Evolutionary conservation across 2,888 invertebrate species (phyloP), one percentile per base, ranked within the genome.

Genomic region (Papilio protenor): DNA sequence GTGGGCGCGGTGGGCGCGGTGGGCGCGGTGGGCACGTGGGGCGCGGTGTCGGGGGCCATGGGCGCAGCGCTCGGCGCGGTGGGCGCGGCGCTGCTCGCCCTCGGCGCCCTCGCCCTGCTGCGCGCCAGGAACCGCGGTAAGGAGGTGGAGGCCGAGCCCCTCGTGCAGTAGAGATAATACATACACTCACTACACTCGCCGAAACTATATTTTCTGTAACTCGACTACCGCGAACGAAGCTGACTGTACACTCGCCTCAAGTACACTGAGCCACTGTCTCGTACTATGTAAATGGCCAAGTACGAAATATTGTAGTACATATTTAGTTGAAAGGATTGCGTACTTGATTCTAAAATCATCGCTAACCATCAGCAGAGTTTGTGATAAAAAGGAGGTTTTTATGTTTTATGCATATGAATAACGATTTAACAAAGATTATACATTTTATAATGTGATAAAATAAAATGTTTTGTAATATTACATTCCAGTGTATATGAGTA

Each of bases 81-180:
- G 33, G 92, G 86, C 61, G 92, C 89, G 1, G 90, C 88, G 79
- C 87, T 92, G 82, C 86, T 92, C 57, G 87, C 89, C 55, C 87
- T 89, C n/a, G 91, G 89, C 6, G 91, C 90, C 59, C 83, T 88
- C 2, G 89, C 90, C 40, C 85, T 92, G 71, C 87, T 87, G 49
- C 84, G 88, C 71, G 92, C 92, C 1, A 74, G 90, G 72, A 87
- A 88, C 87, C 85, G 83, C 81, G 92, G 93, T 92, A 89, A 91
- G 89, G 81, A 77, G 0, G 1, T 12, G 61, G 88, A 88, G 78
- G 84, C 85, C 33, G 86, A 83, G 85, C 90, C 79, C 87, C 47
- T 77, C 3, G 77, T 79, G 75, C 79, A 77, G 23, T 79, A 78
- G 61, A n/a, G n/a, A n/a, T 1, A 23, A 73, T 49, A 61, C 61